Evolutionary conservation across 2,888 invertebrate genomes (phyloP), one percentile per base, ranked within the genome.

Genomic region (Notodonta dromedarius): DNA sequence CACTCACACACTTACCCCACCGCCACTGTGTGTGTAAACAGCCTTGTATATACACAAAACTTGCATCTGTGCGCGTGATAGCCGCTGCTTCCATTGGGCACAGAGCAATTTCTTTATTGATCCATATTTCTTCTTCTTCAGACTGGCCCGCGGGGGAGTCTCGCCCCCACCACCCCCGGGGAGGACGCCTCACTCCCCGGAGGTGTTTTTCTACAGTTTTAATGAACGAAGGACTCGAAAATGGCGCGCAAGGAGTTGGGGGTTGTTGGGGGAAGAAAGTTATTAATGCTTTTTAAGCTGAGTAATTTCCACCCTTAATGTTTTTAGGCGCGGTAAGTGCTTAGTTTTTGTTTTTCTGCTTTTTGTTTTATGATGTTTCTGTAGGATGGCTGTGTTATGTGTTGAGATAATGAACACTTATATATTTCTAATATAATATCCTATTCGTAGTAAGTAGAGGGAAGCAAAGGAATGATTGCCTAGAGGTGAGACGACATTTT

Each of bases 111-210:
- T 94, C 94, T 94, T 94, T 94, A 94, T 94, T 91, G 94, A 94
- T 94, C 94, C 94, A 94, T 94, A 94, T 94, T 94, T 94, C 94
- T 94, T 94, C 89, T 92, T 93, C 93, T 93, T 92, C 83, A 91
- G 90, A 90, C 91, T 89, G 88, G 75, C 88, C 86, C 80, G 78
- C 75, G 81, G 80, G 79, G 80, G 67, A 62, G 61, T 63, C 55
- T 57, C 67, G 60, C 66, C 66, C 51, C 59, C 62, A 62, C 71
- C 71, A 66, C 70, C 61, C 60, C 54, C 62, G 69, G 69, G 71
- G 66, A 73, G 56, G 61, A 48, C 67, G 67, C 79, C 76, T 66
- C 70, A 65, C 71, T 32, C 39, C 55, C 39, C 56, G 42, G 56
- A 85, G 86, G 89, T 91, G 92, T 92, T 92, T 93, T 93, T 93